A percentile compares a stretch with the other conserved stretches of the same genome.
These are phyloP conservation scores for Micrasema longulum DNA, from an alignment of 1,140 invertebrate species.

Conservation along the genomic window DNA sequence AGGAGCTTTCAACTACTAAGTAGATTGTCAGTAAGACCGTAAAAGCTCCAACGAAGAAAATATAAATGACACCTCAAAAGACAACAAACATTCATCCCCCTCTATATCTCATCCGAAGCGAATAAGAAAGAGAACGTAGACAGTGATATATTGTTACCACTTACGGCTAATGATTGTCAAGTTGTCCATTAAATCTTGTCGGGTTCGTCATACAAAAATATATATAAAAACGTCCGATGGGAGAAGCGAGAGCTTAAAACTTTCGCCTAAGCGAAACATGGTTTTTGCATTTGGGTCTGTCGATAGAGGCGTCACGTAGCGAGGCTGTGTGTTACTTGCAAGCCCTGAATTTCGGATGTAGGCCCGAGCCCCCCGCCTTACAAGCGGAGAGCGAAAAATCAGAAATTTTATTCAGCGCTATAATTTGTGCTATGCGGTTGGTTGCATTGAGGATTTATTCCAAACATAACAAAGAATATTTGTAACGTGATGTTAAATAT, in stretches of 20 bases:
- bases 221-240: conserved; percentile 16
- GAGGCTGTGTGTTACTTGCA: conserved; percentile 13
- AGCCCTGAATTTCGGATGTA: conserved; percentile 17
- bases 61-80: conserved; percentile 55
- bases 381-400: conserved; percentile 23
- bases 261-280: conserved; percentile 49
- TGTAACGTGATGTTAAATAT: conserved; percentile 21
- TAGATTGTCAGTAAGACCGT: conserved; percentile 48
- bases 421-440: conserved; percentile 41
- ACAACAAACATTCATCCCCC: conserved; percentile 49
- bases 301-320: conserved; percentile 44
- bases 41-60: conserved; percentile 48
- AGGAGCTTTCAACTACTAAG: conserved; percentile 46
- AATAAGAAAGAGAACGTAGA: conserved; percentile 50
- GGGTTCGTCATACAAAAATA: conserved; percentile 44
- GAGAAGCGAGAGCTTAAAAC: conserved; percentile 41
- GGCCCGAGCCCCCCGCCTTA: conserved; percentile 22
- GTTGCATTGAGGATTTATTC: conserved; percentile 45
- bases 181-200: conserved; percentile 54
- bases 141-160: conserved; percentile 53
- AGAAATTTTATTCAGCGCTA: conserved; percentile 50
- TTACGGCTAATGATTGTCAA: conserved; percentile 55
- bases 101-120: conserved; percentile 40
- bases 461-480: conserved; percentile 40
- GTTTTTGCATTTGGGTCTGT: conserved; percentile 53